Evolutionary conservation across 2,888 invertebrate species (phyloP).

Genomic region (Serripes groenlandicus): DNA sequence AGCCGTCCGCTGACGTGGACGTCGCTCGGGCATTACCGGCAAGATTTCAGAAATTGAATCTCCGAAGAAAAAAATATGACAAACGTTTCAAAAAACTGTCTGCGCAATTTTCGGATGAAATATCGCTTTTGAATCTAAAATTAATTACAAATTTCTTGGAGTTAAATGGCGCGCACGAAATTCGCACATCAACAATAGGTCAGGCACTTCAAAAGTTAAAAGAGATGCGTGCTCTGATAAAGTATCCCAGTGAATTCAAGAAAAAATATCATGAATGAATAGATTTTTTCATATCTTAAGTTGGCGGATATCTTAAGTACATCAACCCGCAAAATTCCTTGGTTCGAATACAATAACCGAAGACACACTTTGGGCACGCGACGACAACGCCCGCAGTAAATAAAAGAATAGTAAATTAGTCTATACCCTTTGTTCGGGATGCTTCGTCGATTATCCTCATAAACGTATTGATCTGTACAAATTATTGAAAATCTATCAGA

Average conservation of each 20-base stretch:
- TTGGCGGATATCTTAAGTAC: constrained; percentile 20
- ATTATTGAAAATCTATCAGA: constrained; percentile 20
- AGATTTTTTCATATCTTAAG: background rate
- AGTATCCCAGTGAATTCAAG: constrained; percentile 7
- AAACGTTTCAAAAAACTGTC: background rate
- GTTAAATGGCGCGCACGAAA: constrained; percentile 20
- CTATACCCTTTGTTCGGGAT: constrained; percentile 19
- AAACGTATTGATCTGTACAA: no score
- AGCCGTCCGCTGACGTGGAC: background rate
- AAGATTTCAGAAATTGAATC: constrained; percentile 3
- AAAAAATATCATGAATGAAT: constrained; percentile 18
- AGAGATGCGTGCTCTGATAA: constrained; percentile 23
- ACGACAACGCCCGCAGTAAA: constrained; percentile 25
- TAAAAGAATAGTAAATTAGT: constrained; percentile 28
- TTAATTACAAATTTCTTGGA: constrained; percentile 16
- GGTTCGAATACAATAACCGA: background rate
- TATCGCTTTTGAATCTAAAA: constrained; percentile 12
- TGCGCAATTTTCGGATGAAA: background rate
- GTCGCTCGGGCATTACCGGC: constrained; percentile 6
- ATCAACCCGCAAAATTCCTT: background rate
- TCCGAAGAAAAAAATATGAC: constrained; percentile 5
- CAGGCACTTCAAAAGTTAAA: constrained; percentile 20
- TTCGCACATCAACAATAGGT: constrained; percentile 14
- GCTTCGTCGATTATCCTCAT: background rate
- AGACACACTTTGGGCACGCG: constrained; percentile 23